Percentiles rank a stretch among this genome's conserved stretches.
phyloP scores from a whole-genome alignment of 1,140 invertebrate genomes.

The Chelonus insularis region DNA sequence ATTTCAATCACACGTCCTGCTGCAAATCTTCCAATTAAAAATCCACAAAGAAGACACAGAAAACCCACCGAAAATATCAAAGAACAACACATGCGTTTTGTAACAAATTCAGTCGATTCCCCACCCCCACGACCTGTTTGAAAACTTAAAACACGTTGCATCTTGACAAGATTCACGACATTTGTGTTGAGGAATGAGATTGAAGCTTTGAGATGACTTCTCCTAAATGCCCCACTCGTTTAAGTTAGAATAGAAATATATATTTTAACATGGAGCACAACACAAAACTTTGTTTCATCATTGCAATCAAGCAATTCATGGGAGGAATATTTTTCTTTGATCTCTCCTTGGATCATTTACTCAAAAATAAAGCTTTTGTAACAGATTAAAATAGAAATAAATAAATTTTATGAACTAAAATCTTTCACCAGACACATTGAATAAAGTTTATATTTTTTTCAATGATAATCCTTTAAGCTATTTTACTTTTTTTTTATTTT shows the following conservation, averaged over 20 bases:
- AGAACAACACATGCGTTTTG: constrained; percentile 61
- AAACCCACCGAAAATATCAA: constrained; percentile 57
- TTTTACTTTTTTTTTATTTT: too few species aligned
- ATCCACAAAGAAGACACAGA: constrained; percentile 57
- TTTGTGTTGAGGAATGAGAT: too few species aligned
- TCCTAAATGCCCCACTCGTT: neutral
- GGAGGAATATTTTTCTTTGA: neutral
- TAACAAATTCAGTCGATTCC: constrained; percentile 57
- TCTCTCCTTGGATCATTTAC: too few species aligned
- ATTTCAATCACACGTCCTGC: constrained; percentile 46
- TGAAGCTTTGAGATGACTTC: too few species aligned
- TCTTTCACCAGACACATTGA: too few species aligned
- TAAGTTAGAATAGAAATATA: neutral
- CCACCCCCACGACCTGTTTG: constrained; percentile 48
- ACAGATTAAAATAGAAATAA: too few species aligned
- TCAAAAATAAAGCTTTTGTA: too few species aligned
- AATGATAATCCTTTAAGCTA: too few species aligned
- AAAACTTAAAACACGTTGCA: constrained; percentile 57
- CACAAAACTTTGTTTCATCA: neutral
- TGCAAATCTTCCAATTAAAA: constrained; percentile 56
- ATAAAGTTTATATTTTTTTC: too few species aligned
- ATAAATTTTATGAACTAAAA: too few species aligned
- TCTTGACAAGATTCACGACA: constrained; percentile 26
- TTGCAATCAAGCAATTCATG: neutral
- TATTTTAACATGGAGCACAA: neutral